These are phyloP conservation scores for Caretta caretta DNA, from an alignment of 2,113 vertebrate genomes.

Conservation along the genomic window DNA sequence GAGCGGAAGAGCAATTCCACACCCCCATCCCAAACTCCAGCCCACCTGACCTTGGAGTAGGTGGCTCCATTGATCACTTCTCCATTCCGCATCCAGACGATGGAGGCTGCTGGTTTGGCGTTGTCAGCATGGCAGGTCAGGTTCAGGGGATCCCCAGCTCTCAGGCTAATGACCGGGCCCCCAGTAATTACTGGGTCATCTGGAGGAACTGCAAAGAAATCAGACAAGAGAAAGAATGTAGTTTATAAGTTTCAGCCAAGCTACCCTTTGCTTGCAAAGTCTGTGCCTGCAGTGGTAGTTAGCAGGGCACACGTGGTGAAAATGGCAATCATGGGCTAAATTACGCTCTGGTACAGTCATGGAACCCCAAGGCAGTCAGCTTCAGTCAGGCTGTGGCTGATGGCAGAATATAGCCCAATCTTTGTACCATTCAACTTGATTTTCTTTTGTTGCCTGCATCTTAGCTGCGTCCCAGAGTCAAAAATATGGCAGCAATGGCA, in stretches of 20 bases:
- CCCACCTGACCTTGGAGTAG: conserved; percentile 94
- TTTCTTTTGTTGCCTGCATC: accelerated
- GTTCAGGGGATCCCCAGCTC: conserved; percentile 95
- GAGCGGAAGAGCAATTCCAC: background rate
- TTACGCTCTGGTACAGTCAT: background rate
- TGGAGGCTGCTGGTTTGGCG: conserved; percentile 95
- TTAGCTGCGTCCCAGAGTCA: background rate
- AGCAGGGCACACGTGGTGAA: background rate
- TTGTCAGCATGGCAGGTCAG: conserved; percentile 97
- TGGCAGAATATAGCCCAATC: accelerated
- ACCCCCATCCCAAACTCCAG: background rate
- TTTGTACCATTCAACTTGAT: accelerated
- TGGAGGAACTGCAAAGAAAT: conserved; percentile 88
- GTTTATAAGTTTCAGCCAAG: background rate
- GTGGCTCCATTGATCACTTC: conserved; percentile 96
- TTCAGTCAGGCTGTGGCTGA: background rate
- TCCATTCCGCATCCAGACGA: conserved; percentile 94
- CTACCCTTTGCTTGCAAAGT: background rate
- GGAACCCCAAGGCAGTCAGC: background rate
- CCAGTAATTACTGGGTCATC: conserved; percentile 95
- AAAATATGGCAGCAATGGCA: background rate
- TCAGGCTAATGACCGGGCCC: conserved; percentile 93
- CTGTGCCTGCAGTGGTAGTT: background rate
- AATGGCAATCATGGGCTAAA: background rate
- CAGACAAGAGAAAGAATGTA: background rate